Evolutionary conservation across 2,888 invertebrate genomes (phyloP).

Genomic region (Drosophila diplacantha): DNA sequence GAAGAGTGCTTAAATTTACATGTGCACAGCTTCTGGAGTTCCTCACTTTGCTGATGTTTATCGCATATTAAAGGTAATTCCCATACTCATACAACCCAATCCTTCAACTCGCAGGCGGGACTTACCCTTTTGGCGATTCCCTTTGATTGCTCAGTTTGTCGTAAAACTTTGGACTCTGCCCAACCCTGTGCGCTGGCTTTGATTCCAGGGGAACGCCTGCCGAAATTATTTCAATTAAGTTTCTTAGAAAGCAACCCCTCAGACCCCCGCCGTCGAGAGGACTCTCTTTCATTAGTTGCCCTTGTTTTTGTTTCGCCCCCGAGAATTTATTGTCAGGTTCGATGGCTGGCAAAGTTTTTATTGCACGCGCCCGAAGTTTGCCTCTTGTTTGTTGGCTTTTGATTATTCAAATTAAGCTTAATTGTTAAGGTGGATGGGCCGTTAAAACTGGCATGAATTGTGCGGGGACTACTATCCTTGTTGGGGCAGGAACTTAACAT

Average conservation of each 20-base stretch:
- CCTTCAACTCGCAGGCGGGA: conserved; percentile 1
- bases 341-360: conserved; percentile 66
- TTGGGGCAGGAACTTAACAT: conserved; percentile 5
- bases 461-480: not conserved
- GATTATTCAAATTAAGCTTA: conserved; percentile 68
- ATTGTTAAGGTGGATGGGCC: conserved; percentile 62
- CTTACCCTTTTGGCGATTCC: conserved; percentile 19
- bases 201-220: conserved; percentile 33
- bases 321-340: conserved; percentile 68
- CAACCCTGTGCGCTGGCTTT: conserved; percentile 5
- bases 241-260: conserved; percentile 48
- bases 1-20: conserved; percentile 16
- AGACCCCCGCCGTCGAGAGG: conserved; percentile 15
- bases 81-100: conserved; percentile 14
- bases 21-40: conserved; percentile 11
- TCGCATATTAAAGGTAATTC: conserved; percentile 39
- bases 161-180: conserved; percentile 43
- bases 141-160: conserved; percentile 62
- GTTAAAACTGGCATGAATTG: conserved; percentile 20
- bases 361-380: conserved; percentile 51
- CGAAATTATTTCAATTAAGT: conserved; percentile 69
- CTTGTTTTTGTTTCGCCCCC: conserved; percentile 55
- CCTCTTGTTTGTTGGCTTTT: conserved; percentile 64
- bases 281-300: conserved; percentile 64
- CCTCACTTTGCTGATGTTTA: conserved; percentile 30